Conservation (phyloP, 2,113 vertebrate genomes). For the Pitta sordida region DNA sequence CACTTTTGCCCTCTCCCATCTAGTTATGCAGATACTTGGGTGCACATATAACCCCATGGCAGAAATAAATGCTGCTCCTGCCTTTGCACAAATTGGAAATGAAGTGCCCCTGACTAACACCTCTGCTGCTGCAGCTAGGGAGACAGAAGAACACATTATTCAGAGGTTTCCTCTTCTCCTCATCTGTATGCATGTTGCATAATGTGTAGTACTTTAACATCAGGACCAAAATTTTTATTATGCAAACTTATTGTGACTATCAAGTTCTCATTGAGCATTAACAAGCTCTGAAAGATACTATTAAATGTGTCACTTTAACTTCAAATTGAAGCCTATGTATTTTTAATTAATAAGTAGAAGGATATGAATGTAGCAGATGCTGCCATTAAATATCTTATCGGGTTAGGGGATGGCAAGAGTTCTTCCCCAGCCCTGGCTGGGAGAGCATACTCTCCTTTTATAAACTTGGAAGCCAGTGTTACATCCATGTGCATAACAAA, state of each 20-base stretch:
- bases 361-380: neutral
- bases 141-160: neutral
- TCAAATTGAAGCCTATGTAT: slow-evolving; percentile 9
- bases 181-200: neutral
- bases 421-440: neutral
- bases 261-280: slow-evolving; percentile 3
- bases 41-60: neutral
- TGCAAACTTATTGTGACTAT: slow-evolving; percentile 40
- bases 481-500: neutral
- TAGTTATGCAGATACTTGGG: neutral
- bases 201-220: neutral
- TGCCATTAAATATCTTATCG: neutral
- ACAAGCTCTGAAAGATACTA: slow-evolving; percentile 27
- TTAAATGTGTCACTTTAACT: slow-evolving; percentile 25
- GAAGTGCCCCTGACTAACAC: neutral
- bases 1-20: neutral
- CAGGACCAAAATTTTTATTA: slow-evolving; percentile 34
- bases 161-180: slow-evolving; percentile 12
- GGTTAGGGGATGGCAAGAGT: neutral
- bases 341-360: slow-evolving; percentile 58
- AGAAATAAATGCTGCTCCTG: neutral
- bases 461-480: neutral
- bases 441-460: neutral
- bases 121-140: neutral
- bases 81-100: neutral